Percentiles rank a stretch among this genome's conserved stretches.
phyloP scores from a whole-genome alignment of 35 echinoderm and acorn worm genomes.

The Ophioderma brevispina region DNA sequence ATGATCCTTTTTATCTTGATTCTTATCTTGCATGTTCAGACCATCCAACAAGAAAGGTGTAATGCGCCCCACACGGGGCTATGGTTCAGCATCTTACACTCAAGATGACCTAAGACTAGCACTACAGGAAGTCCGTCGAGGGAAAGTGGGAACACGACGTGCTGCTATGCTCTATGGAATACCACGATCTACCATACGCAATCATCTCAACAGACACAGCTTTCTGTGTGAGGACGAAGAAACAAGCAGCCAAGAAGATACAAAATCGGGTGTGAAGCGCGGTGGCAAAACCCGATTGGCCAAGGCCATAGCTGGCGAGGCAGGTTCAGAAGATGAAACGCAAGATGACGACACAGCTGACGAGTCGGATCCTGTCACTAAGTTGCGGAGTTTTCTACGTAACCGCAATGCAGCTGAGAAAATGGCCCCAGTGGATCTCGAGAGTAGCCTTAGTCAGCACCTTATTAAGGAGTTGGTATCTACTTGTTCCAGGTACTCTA shows the following conservation, averaged over 20 bases:
- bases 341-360: background rate
- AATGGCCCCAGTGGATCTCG: background rate
- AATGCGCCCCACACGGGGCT: conserved; percentile 29
- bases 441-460: conserved; percentile 22
- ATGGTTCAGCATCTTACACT: conserved; percentile 88
- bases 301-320: conserved; percentile 4
- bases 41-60: conserved; percentile 22
- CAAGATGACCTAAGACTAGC: conserved; percentile 92
- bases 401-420: background rate
- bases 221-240: conserved; percentile 45
- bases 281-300: conserved; percentile 24
- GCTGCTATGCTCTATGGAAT: conserved; percentile 97
- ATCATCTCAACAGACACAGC: conserved; percentile 89
- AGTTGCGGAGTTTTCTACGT: conserved; percentile 33
- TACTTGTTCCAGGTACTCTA: background rate
- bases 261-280: background rate
- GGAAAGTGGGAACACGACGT: conserved; percentile 93
- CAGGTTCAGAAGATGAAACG: background rate
- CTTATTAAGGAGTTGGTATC: conserved; percentile 18
- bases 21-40: conserved; percentile 4
- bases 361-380: conserved; percentile 20
- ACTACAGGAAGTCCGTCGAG: conserved; percentile 80
- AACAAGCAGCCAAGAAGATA: background rate
- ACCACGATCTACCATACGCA: conserved; percentile 94
- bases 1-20: background rate